Evolutionary conservation across 2,888 invertebrate species (phyloP).

Genomic region (Coleophora deauratella): DNA sequence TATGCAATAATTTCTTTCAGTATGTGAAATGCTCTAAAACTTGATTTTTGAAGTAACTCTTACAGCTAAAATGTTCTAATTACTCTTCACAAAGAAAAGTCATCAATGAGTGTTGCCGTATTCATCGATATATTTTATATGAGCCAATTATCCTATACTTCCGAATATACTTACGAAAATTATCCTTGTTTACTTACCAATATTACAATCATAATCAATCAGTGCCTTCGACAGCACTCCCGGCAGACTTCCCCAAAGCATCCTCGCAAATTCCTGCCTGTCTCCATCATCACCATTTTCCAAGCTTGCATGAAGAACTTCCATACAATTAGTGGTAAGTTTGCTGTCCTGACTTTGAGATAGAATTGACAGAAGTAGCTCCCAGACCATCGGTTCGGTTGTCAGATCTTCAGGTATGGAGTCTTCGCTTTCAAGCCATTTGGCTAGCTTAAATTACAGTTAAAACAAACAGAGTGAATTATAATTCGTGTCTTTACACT

Average conservation of each 20-base stretch:
- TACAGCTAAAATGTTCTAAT: too few species aligned
- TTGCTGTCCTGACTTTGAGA: constrained; percentile 30
- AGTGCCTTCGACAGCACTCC: constrained; percentile 44
- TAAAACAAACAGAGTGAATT: too few species aligned
- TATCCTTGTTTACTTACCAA: constrained; percentile 41
- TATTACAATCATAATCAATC: constrained; percentile 37
- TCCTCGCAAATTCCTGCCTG: constrained; percentile 35
- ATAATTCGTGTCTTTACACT: too few species aligned
- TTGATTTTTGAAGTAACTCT: too few species aligned
- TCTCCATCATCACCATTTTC: constrained; percentile 36
- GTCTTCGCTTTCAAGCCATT: constrained; percentile 55
- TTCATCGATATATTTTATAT: too few species aligned
- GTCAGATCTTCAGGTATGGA: constrained; percentile 46
- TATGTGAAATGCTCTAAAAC: too few species aligned
- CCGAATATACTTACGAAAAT: too few species aligned
- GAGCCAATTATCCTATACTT: too few species aligned
- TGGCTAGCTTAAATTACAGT: constrained; percentile 36
- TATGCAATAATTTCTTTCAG: too few species aligned
- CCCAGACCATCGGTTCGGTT: constrained; percentile 44
- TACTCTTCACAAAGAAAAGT: too few species aligned
- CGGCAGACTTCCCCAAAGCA: constrained; percentile 51
- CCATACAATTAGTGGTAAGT: constrained; percentile 40
- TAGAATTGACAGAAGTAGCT: constrained; percentile 47
- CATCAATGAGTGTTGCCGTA: too few species aligned
- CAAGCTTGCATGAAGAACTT: constrained; percentile 38